Evolutionary conservation across 64 coral and sea anemone species (phyloP).

Genomic region (Orbicella faveolata): DNA sequence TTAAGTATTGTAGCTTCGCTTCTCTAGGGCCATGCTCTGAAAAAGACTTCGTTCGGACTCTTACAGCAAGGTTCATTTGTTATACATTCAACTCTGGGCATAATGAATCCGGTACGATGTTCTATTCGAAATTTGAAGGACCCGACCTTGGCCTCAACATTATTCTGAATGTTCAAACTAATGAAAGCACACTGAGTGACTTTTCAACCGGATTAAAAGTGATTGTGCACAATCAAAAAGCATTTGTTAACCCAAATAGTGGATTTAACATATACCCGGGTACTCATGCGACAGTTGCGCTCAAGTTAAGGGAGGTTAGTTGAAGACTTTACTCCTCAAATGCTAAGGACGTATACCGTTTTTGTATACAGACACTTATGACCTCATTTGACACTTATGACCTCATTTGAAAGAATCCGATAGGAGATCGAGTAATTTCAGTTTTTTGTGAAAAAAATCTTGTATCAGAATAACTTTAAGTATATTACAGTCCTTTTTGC

Average conservation of each 20-base stretch:
- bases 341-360: background rate
- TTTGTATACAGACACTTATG: too few relatives aligned
- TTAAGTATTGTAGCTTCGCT: conserved; percentile 10
- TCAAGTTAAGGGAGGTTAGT: conserved; percentile 32
- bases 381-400: too few relatives aligned
- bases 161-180: conserved; percentile 22
- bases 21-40: background rate
- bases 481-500: too few relatives aligned
- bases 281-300: background rate
- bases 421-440: background rate
- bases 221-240: conserved; percentile 8
- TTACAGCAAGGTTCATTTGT: conserved; percentile 21
- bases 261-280: conserved; percentile 28
- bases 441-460: background rate
- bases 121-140: background rate
- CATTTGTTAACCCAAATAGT: conserved; percentile 1
- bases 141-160: conserved; percentile 22
- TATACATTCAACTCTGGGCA: conserved; percentile 34
- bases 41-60: conserved; percentile 24
- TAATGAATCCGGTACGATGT: background rate
- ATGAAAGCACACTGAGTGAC: background rate
- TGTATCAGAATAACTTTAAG: too few relatives aligned
- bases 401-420: too few relatives aligned
- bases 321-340: background rate
- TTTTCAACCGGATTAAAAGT: conserved; percentile 21